These are phyloP conservation scores for Cirrhinus molitorella DNA, from an alignment of 2,797 vertebrate genomes.

Conservation along the genomic window DNA sequence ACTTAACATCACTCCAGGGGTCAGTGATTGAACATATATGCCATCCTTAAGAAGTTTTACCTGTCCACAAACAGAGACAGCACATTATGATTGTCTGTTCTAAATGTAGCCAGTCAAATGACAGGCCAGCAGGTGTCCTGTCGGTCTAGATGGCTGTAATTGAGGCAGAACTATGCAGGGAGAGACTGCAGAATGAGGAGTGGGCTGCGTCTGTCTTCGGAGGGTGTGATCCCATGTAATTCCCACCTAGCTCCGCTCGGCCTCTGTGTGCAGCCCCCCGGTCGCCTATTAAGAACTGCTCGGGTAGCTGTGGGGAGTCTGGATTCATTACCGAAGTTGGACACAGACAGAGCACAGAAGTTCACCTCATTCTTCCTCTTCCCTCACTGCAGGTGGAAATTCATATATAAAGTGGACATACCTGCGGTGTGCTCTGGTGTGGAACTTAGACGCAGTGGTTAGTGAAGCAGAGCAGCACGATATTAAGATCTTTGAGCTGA, in stretches of 20 bases:
- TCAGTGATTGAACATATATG: neutral
- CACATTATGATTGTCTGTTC: neutral
- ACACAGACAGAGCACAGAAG: conserved; percentile 38
- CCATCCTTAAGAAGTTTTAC: neutral
- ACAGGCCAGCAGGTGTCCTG: conserved; percentile 45
- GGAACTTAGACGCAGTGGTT: conserved; percentile 43
- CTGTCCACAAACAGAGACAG: neutral
- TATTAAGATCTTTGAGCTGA: conserved; percentile 51
- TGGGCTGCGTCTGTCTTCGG: conserved; percentile 21
- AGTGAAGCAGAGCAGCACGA: conserved; percentile 43
- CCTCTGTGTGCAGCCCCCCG: conserved; percentile 48
- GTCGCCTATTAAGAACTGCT: conserved; percentile 57
- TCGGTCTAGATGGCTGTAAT: conserved; percentile 46
- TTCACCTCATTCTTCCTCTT: conserved; percentile 47
- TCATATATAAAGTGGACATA: conserved; percentile 42
- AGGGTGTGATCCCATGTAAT: conserved; percentile 61
- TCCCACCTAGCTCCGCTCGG: conserved; percentile 52
- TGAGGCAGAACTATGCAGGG: conserved; percentile 45
- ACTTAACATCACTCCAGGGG: neutral
- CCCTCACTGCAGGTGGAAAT: conserved; percentile 35
- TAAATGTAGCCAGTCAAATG: conserved; percentile 22
- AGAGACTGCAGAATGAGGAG: conserved; percentile 45
- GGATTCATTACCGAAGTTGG: conserved; percentile 62
- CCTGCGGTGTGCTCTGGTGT: conserved; percentile 25
- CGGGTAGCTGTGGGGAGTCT: conserved; percentile 45